These are phyloP conservation scores for Lypha dubia DNA, from an alignment of 2,888 invertebrate species.

Conservation along the genomic window DNA sequence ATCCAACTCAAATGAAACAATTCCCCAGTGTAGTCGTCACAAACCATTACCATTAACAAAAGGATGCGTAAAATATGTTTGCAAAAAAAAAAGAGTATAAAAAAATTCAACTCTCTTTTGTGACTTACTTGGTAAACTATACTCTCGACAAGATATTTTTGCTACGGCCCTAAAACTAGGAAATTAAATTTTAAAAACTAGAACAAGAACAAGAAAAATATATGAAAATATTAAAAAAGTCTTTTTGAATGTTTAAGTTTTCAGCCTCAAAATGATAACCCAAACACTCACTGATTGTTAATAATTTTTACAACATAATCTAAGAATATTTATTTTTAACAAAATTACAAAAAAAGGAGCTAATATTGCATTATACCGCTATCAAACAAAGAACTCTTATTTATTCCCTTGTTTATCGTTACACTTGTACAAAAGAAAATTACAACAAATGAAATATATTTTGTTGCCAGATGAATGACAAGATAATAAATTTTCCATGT, in stretches of 20 bases:
- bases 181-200: conserved; percentile 41
- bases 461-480: conserved; percentile 58
- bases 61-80: conserved; percentile 54
- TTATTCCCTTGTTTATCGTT: background rate
- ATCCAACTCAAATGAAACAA: conserved; percentile 48
- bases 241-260: background rate
- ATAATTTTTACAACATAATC: background rate
- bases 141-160: background rate
- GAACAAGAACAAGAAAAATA: background rate
- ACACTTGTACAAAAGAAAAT: background rate
- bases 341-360: background rate
- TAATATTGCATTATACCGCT: background rate
- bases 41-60: conserved; percentile 51
- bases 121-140: too few species aligned
- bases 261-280: background rate
- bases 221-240: background rate
- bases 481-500: conserved; percentile 62
- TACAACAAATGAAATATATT: conserved; percentile 34
- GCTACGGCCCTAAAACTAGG: conserved; percentile 27
- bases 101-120: conserved; percentile 7
- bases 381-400: too few species aligned
- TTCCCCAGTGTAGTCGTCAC: conserved; percentile 44
- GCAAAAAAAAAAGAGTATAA: conserved; percentile 11
- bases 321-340: background rate
- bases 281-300: conserved; percentile 6